Evolutionary conservation across 23 tunicate genomes (phyloP).

Genomic region (Trididemnum miniatum): DNA sequence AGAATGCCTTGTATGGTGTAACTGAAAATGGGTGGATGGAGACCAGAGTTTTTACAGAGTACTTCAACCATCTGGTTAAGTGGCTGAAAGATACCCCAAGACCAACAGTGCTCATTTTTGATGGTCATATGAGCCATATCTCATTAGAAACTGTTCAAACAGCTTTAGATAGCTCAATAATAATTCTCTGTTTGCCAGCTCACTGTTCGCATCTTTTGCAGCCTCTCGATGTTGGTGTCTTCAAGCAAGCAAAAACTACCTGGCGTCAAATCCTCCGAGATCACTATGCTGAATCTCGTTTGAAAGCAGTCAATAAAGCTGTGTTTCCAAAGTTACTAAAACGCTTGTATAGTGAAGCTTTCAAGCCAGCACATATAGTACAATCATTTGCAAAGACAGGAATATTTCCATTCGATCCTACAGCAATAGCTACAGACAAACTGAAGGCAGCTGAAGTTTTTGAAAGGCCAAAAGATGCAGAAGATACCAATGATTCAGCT

Average conservation of each 20-base stretch:
- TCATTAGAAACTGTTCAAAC: not conserved
- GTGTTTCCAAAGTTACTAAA: not conserved
- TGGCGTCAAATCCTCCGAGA: not conserved
- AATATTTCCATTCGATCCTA: not conserved
- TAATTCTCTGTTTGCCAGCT: not conserved
- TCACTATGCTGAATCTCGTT: not conserved
- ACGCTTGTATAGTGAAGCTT: not conserved
- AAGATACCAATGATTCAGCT: too few relatives aligned
- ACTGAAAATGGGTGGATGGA: constrained; percentile 13
- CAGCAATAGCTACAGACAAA: not conserved
- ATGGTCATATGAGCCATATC: not conserved
- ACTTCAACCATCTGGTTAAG: not conserved
- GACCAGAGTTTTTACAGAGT: not conserved
- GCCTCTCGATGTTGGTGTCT: not conserved
- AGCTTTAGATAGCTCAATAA: not conserved
- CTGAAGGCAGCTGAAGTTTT: not conserved
- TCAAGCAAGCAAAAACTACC: not conserved
- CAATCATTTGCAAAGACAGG: not conserved
- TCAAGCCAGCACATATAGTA: not conserved
- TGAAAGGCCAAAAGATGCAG: not conserved
- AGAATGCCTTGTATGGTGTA: constrained; percentile 7
- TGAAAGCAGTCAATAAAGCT: not conserved
- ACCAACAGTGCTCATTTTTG: not conserved
- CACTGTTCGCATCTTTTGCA: not conserved
- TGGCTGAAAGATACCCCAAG: constrained; percentile 14